These are phyloP conservation scores for Aphelenchoides avenae DNA, from an alignment of 1,140 invertebrate genomes.

Conservation along the genomic window DNA sequence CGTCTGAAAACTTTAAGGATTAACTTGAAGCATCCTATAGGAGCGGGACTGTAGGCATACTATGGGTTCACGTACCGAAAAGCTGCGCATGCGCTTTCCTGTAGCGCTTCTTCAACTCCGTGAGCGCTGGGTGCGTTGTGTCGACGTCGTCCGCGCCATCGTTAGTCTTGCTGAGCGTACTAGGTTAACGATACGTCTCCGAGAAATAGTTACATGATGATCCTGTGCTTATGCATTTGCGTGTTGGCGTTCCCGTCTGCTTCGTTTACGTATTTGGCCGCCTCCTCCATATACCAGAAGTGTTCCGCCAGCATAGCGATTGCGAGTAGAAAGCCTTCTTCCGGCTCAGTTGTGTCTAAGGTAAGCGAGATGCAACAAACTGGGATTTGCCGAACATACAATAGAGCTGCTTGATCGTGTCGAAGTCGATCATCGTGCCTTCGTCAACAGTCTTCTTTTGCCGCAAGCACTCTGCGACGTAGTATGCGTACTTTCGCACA, in stretches of 20 bases:
- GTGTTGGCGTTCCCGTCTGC: slow-evolving; percentile 16
- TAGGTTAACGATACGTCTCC: slow-evolving; percentile 1
- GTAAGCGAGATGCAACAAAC: slow-evolving; percentile 3
- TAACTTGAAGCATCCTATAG: neutral
- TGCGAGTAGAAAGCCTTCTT: slow-evolving; percentile 34
- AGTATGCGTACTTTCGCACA: slow-evolving; percentile 35
- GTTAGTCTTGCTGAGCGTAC: slow-evolving; percentile 1
- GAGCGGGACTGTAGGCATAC: neutral
- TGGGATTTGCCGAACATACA: slow-evolving; percentile 17
- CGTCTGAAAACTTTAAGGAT: slow-evolving; percentile 12
- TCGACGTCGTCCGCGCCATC: slow-evolving; percentile 2
- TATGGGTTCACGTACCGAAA: slow-evolving; percentile 10
- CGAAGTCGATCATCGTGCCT: slow-evolving; percentile 43
- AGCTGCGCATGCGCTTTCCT: slow-evolving; percentile 8
- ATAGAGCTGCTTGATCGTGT: slow-evolving; percentile 24
- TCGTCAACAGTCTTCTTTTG: slow-evolving; percentile 25
- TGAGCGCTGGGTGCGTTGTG: slow-evolving; percentile 1
- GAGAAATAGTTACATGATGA: slow-evolving; percentile 30
- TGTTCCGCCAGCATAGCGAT: slow-evolving; percentile 34
- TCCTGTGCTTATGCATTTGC: slow-evolving; percentile 13
- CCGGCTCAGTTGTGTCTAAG: slow-evolving; percentile 21
- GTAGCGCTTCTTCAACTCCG: slow-evolving; percentile 13
- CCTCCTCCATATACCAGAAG: slow-evolving; percentile 40
- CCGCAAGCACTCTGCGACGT: slow-evolving; percentile 17
- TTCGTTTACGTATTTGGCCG: slow-evolving; percentile 2